Evolutionary conservation across 2,797 vertebrate genomes (phyloP), one percentile per base, ranked within the genome.

Genomic region (Pangasius djambal): DNA sequence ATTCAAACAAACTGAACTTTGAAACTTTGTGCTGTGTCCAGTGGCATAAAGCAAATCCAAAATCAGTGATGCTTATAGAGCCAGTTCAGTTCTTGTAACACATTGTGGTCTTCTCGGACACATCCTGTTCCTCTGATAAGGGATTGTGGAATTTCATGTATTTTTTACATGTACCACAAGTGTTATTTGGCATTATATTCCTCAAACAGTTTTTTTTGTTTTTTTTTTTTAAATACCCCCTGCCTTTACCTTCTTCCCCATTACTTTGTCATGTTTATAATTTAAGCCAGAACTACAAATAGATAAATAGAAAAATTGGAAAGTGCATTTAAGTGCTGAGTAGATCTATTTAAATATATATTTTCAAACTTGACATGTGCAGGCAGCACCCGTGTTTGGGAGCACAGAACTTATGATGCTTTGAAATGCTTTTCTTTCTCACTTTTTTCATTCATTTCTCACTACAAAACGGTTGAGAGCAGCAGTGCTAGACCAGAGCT

Each of bases 391-490:
- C 85, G 92, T 92, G 92, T 94, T 94, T 94, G 89, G 87, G 86
- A 92, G 95, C 90, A 92, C 92, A 93, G 94, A 95, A 95, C 95
- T 93, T 93, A 93, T 95, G 96, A 96, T 96, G 94, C 96, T 95
- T 95, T 94, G 91, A 95, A 95, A 95, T 90, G 88, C 88, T 89
- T 92, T 90, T 88, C 89, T 91, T 90, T 90, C 52, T 57, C 86
- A 85, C 79, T 85, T 75, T 63, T 40, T 63, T 34, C 78, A 52
- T 28, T 81, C 78, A 57, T 90, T 94, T 94, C 94, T 95, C 90
- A 92, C 93, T 94, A 96, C 95, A 97, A 96, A 97, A 95, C 93
- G 93, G 94, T 91, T 85, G 89, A 93, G 94, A 96, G 95, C 94
- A 92, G 93, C 93, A 83, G 94, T 94, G 92, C 93, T 95, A 94